phyloP scores from a whole-genome alignment of 2,113 vertebrate species.

The Alexandromys fortis region DNA sequence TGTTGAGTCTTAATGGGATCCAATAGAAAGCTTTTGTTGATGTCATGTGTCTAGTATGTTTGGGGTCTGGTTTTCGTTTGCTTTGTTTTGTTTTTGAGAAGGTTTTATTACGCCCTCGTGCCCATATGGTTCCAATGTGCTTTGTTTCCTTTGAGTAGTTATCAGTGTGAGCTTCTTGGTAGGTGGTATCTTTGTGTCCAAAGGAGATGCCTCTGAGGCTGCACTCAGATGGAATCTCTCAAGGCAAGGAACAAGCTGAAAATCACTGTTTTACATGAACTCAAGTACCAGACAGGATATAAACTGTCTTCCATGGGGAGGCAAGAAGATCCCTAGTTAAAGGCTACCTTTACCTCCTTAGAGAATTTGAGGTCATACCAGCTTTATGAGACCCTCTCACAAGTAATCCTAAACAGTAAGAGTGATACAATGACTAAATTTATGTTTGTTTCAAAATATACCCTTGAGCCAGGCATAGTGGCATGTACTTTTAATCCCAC shows the following conservation, averaged over 20 bases:
- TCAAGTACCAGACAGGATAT: neutral
- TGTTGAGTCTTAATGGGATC: neutral
- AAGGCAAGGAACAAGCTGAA: neutral
- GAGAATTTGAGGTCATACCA: neutral
- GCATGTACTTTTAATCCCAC: neutral
- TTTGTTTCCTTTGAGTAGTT: neutral
- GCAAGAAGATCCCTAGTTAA: neutral
- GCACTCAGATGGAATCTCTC: neutral
- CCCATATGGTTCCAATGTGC: neutral
- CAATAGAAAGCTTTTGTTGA: neutral
- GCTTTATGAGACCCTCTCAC: neutral
- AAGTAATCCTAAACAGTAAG: neutral
- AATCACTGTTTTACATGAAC: neutral
- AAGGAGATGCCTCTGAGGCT: neutral
- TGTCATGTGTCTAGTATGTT: neutral
- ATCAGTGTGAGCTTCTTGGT: neutral
- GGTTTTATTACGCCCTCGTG: neutral
- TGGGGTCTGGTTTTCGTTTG: neutral
- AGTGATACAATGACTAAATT: neutral
- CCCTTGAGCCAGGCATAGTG: neutral
- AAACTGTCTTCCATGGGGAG: neutral
- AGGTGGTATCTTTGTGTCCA: neutral
- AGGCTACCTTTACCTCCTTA: neutral
- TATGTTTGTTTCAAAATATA: neutral
- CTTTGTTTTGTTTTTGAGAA: neutral